These are phyloP conservation scores for Sipha maydis DNA, from an alignment of 2,888 invertebrate species.

Conservation along the genomic window DNA sequence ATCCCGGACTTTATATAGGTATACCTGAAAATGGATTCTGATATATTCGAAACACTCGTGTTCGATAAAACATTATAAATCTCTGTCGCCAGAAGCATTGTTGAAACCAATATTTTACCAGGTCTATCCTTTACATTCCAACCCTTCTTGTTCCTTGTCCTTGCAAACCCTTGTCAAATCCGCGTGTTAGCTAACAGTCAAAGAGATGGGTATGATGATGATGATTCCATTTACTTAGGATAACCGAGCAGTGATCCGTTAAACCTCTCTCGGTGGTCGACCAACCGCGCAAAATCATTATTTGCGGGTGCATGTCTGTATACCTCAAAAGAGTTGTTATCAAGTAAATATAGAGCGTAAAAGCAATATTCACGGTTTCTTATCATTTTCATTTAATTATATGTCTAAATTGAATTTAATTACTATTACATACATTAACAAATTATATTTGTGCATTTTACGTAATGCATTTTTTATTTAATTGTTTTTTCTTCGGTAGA, in stretches of 20 bases:
- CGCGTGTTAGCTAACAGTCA: conserved; percentile 25
- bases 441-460: too few relatives aligned
- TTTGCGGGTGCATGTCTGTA: not conserved
- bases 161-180: conserved; percentile 40
- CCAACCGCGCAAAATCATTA: conserved; percentile 29
- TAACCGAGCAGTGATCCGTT: conserved; percentile 35
- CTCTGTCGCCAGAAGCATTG: conserved; percentile 35
- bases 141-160: not conserved
- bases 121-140: not conserved
- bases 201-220: conserved; percentile 33
- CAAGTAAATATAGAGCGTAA: not conserved
- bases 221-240: conserved; percentile 57
- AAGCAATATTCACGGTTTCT: not conserved
- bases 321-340: conserved; percentile 10
- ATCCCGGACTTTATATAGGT: not conserved
- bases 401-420: too few relatives aligned
- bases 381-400: not conserved
- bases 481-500: too few relatives aligned
- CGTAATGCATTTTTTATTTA: too few relatives aligned
- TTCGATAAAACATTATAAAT: conserved; percentile 56
- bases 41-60: conserved; percentile 20
- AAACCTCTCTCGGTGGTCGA: not conserved
- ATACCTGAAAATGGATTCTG: conserved; percentile 30
- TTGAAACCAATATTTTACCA: conserved; percentile 50
- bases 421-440: too few relatives aligned